These are phyloP conservation scores for Karalla daura DNA, from an alignment of 2,797 vertebrate species.

Conservation along the genomic window DNA sequence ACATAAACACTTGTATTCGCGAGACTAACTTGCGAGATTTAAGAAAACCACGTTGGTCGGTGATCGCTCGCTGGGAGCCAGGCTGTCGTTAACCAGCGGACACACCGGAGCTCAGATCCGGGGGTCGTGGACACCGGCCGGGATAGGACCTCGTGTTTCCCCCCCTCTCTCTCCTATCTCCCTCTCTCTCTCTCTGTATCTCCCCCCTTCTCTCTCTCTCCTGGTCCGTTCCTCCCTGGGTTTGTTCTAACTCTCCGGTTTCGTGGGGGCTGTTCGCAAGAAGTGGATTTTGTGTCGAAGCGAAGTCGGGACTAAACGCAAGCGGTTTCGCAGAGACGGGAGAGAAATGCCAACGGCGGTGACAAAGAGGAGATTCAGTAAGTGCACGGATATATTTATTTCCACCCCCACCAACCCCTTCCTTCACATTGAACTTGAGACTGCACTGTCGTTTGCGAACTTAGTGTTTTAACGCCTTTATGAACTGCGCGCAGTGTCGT, in stretches of 20 bases:
- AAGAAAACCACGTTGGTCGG: no score
- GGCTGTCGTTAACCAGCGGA: constrained; percentile 60
- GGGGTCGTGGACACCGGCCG: constrained; percentile 61
- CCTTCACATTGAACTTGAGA: constrained; percentile 64
- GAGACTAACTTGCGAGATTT: no score
- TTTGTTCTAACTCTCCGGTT: constrained; percentile 46
- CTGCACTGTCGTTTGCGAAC: constrained; percentile 25
- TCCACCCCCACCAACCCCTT: not conserved
- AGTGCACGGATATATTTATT: constrained; percentile 64
- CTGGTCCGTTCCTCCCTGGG: not conserved
- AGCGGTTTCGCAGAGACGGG: constrained; percentile 52
- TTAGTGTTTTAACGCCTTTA: constrained; percentile 5
- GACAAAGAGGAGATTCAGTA: constrained; percentile 81
- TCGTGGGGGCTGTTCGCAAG: constrained; percentile 34
- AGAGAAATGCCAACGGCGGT: constrained; percentile 81
- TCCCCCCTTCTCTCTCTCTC: not conserved
- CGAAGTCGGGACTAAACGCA: constrained; percentile 70
- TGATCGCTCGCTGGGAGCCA: constrained; percentile 48
- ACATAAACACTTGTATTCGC: no score
- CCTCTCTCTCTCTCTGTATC: not conserved
- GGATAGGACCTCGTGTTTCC: constrained; percentile 75
- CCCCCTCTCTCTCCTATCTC: constrained; percentile 25
- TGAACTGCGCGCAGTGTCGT: no score
- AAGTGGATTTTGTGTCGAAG: constrained; percentile 74
- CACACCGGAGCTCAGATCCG: constrained; percentile 66